Evolutionary conservation across 1,140 invertebrate genomes (phyloP), one percentile per base, ranked within the genome.

Genomic region (Drosophila mauritiana): DNA sequence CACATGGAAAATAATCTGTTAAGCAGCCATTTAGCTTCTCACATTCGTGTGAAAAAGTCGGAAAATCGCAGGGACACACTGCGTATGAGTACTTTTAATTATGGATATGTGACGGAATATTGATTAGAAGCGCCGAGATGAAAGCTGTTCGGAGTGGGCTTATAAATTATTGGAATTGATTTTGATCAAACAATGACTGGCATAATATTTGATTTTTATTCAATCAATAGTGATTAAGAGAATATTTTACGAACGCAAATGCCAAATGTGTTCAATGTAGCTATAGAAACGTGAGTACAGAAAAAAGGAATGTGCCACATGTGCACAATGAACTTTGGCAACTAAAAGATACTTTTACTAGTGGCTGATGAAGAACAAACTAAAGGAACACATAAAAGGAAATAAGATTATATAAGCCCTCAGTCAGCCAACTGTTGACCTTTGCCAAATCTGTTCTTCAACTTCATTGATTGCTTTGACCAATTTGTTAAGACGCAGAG

Each of bases 381-480:
- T 15, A 25, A 34, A 61, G 37, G 1, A 34, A 34, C 15, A 2
- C 17, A 22, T 27, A n/a, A 27, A 48, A 5, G 22, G 12, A 17
- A 54, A 20, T 12, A 48, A 31, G 46, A 27, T 48, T 11, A 3
- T 7, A 15, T 10, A 12, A 6, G 34, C 15, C 25, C 4, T 31
- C 10, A 42, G 58, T 62, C 25, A 17, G 25, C 17, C 13, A 40
- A 37, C 31, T 27, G 27, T 42, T 42, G 34, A 25, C 42, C 56
- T 48, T 64, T 62, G 20, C 0, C 11, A 0, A 13, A 37, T 5
- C 58, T 43, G 43, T 5, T n/a, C 40, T 8, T 11, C 8, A 64
- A 64, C 37, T 52, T 68, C 64, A 8, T n/a, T 68, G 64, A 68
- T 65, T 68, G 61, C 27, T 40, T 68, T 36, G 36, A 37, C 39